Evolutionary conservation across 2,888 invertebrate species (phyloP).

Genomic region (Xestia c-nigrum): DNA sequence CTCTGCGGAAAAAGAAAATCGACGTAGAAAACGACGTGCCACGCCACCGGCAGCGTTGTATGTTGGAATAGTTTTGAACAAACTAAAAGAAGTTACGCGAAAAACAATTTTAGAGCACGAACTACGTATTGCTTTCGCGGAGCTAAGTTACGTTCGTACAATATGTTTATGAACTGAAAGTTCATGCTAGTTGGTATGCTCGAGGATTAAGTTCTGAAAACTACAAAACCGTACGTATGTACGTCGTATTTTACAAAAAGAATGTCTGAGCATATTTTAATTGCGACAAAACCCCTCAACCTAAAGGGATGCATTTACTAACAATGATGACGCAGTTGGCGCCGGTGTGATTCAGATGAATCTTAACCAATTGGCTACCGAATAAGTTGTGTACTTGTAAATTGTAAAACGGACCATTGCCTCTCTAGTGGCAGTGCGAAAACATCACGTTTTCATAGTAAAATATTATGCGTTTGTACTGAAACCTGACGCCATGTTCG

Average conservation of each 20-base stretch:
- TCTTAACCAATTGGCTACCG: constrained; percentile 53
- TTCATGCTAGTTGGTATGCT: constrained; percentile 40
- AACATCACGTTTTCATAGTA: constrained; percentile 79
- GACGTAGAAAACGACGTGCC: constrained; percentile 68
- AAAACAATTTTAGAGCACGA: constrained; percentile 66
- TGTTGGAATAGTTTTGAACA: constrained; percentile 63
- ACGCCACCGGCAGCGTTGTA: constrained; percentile 46
- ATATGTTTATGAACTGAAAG: constrained; percentile 57
- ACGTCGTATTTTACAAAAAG: constrained; percentile 20
- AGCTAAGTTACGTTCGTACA: constrained; percentile 51
- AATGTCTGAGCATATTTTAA: constrained; percentile 29
- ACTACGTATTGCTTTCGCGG: constrained; percentile 55
- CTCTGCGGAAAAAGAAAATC: constrained; percentile 75
- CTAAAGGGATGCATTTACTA: constrained; percentile 29
- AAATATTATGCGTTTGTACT: constrained; percentile 74
- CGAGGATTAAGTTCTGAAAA: constrained; percentile 44
- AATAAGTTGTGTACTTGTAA: constrained; percentile 38
- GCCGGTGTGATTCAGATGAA: constrained; percentile 23
- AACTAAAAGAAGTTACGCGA: constrained; percentile 67
- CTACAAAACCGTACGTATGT: constrained; percentile 12
- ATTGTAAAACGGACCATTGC: constrained; percentile 61
- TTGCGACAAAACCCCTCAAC: constrained; percentile 14
- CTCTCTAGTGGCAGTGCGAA: constrained; percentile 59
- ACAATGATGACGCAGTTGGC: constrained; percentile 15
- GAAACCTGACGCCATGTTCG: constrained; percentile 73